Percentiles rank a stretch among this genome's conserved stretches.
Evolutionary conservation across 2,888 invertebrate species (phyloP).

Genomic region (Pelosia muscerda): DNA sequence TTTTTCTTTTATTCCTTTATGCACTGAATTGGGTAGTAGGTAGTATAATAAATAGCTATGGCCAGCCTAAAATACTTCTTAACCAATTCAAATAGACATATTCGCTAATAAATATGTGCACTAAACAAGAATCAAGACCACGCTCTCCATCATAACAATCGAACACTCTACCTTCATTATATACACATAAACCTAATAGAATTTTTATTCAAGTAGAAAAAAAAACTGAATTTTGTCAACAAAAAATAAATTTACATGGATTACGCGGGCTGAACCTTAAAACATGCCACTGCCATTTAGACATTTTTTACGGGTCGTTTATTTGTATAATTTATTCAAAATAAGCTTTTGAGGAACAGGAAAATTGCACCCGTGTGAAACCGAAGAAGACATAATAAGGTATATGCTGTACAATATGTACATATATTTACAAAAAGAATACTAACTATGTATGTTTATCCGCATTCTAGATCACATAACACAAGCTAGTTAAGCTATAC

Average conservation of each 20-base stretch:
- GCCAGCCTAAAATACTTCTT: too few relatives aligned
- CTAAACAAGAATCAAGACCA: not conserved
- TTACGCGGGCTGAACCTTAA: not conserved
- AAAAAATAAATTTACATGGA: not conserved
- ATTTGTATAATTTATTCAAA: constrained; percentile 4
- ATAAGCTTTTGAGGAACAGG: constrained; percentile 1
- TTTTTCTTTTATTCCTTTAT: too few relatives aligned
- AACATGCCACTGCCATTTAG: not conserved
- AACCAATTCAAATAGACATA: not conserved
- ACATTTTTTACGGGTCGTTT: constrained; percentile 1
- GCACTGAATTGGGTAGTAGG: too few relatives aligned
- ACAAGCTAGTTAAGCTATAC: too few relatives aligned
- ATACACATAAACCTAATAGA: not conserved
- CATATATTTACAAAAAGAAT: too few relatives aligned
- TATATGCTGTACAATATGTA: too few relatives aligned
- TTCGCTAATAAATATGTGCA: not conserved
- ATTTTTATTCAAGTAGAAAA: constrained; percentile 1
- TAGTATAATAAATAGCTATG: too few relatives aligned
- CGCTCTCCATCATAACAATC: not conserved
- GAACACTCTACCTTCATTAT: not conserved
- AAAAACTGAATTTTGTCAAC: not conserved
- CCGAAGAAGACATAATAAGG: not conserved
- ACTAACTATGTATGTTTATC: too few relatives aligned
- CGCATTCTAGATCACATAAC: too few relatives aligned
- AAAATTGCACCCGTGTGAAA: not conserved